Base-by-base conservation (phyloP, 2,888 invertebrate genomes). In the Drosophila niveifrons region DNA sequence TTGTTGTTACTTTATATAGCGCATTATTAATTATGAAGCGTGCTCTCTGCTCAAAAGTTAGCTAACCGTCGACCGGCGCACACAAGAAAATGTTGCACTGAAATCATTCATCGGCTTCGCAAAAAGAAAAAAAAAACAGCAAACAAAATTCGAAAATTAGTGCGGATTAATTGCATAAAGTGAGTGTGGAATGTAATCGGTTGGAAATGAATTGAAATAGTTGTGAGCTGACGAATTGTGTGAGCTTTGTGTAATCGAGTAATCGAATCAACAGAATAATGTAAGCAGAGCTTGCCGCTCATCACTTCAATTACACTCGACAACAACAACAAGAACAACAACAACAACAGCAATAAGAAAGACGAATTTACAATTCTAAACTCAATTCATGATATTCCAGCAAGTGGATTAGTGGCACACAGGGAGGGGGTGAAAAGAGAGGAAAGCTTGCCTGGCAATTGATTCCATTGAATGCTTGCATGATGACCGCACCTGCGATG, bases 1-100 rank as follows among this genome's bases (percentile, higher is more conserved):
- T 39, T 69, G 31, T 58, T 65, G 58, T 64, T 65, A 69, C 74
- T 67, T 67, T 66, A 80, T 70, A 72, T 70, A 78, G 83, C 82
- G 74, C 80, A 81, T 75, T 86, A 84, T 87, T 87, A 83, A 87
- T 87, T 87, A 83, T 79, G 84, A 81, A 72, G 69, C 77, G 72
- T 63, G 55, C 67, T 71, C 67, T 71, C 47, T 62, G 78, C 69
- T 83, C 83, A 83, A 83, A 83, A 80, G 75, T 83, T 83, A 84
- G 80, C 78, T 84, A 83, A 83, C 87, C 87, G 84, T 84, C 65
- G 83, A 44, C 66, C 69, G 78, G 87, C 80, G 75, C 69, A 72
- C 79, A 79, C 61, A 46, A 18, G 55, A 43, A 29, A 43, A 23
- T 46, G 17, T 4, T 11, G 18, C 36, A 8, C 39, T 39, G 13